phyloP scores from a whole-genome alignment of 2,888 invertebrate species.

The Dynastes tityus region DNA sequence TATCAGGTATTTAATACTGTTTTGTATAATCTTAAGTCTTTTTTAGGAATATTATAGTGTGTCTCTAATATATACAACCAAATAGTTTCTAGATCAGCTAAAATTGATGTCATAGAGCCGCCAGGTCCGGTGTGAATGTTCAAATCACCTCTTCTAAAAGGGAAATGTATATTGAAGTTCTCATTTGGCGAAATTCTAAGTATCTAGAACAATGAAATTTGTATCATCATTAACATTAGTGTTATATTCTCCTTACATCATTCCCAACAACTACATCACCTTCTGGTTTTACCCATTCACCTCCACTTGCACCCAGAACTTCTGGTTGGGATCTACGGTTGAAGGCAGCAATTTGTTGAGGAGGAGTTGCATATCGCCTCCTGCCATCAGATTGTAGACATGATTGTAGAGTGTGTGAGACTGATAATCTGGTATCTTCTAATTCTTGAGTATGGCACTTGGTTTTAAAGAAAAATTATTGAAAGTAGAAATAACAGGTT shows the following conservation, averaged over 20 bases:
- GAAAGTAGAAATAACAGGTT: no score
- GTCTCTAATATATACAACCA: slow-evolving; percentile 88
- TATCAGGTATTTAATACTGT: slow-evolving; percentile 91
- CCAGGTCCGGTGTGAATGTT: slow-evolving; percentile 89
- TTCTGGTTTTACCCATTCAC: slow-evolving; percentile 78
- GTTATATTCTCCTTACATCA: slow-evolving; percentile 72
- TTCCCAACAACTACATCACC: slow-evolving; percentile 83
- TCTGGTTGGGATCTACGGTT: slow-evolving; percentile 87
- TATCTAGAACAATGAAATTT: slow-evolving; percentile 68
- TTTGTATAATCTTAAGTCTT: slow-evolving; percentile 83
- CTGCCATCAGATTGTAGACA: slow-evolving; percentile 89
- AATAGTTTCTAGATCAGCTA: slow-evolving; percentile 90
- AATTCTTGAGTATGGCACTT: slow-evolving; percentile 83
- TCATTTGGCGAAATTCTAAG: slow-evolving; percentile 79
- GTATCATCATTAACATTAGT: neutral
- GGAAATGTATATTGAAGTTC: slow-evolving; percentile 91
- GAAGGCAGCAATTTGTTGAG: slow-evolving; percentile 91
- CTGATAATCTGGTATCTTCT: slow-evolving; percentile 87
- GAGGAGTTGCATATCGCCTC: slow-evolving; percentile 87
- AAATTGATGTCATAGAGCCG: slow-evolving; percentile 87
- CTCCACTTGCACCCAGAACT: slow-evolving; percentile 73
- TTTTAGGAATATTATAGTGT: slow-evolving; percentile 82
- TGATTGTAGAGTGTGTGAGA: slow-evolving; percentile 89
- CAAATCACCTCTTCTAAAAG: slow-evolving; percentile 89
- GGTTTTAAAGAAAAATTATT: slow-evolving; percentile 66